phyloP scores from a whole-genome alignment of 2,113 vertebrate species.

The Ahaetulla prasina region DNA sequence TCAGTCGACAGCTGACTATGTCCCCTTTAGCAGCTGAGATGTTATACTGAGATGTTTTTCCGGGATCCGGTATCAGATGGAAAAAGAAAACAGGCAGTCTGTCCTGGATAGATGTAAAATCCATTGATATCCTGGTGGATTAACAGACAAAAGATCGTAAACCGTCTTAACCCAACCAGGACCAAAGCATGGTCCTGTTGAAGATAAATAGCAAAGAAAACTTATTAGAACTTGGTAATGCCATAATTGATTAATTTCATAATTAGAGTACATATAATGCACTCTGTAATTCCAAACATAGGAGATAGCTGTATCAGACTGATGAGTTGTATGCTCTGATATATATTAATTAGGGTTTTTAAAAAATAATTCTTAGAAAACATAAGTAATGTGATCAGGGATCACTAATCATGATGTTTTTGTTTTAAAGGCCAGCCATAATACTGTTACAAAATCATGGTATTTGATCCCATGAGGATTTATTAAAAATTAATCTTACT shows the following conservation, averaged over 20 bases:
- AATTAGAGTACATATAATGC: not conserved
- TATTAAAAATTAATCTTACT: not conserved
- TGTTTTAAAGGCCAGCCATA: not conserved
- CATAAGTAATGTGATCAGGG: not conserved
- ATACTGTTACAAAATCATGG: not conserved
- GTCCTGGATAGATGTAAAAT: too few species aligned
- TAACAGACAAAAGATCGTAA: too few species aligned
- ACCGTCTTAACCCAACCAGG: too few species aligned
- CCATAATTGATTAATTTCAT: not conserved
- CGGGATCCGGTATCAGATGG: too few species aligned
- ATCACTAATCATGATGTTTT: not conserved
- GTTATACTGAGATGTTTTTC: too few species aligned
- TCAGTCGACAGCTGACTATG: too few species aligned
- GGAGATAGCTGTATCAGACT: not conserved
- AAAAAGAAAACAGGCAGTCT: too few species aligned
- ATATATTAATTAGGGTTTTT: not conserved
- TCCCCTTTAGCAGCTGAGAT: too few species aligned
- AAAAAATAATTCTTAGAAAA: not conserved
- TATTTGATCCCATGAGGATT: not conserved
- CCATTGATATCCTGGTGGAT: too few species aligned
- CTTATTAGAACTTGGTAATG: slow-evolving; percentile 9
- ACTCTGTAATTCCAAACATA: not conserved
- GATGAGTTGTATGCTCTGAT: not conserved
- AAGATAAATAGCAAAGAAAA: not conserved
- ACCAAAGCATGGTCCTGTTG: too few species aligned